Percentiles rank a stretch among this genome's conserved stretches.
These are phyloP conservation scores for Cochlearius cochlearius DNA, from an alignment of 2,113 vertebrate species.

Conservation along the genomic window DNA sequence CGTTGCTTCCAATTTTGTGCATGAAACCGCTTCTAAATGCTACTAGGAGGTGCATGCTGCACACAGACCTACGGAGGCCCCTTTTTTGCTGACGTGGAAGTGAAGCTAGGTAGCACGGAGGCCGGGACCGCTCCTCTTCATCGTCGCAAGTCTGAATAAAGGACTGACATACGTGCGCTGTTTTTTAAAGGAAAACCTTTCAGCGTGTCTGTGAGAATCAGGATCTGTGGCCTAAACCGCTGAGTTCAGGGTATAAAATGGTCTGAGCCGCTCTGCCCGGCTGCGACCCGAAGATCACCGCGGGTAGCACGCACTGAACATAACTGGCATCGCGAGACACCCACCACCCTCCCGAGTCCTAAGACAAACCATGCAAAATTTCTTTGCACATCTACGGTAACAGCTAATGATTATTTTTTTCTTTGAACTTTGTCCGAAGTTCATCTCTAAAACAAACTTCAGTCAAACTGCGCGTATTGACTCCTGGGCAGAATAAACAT, in stretches of 20 bases:
- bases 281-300: not conserved
- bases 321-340: accelerated
- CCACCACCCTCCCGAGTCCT: not conserved
- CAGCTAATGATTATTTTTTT: constrained; percentile 26
- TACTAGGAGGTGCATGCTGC: not conserved
- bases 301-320: not conserved
- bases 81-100: not conserved
- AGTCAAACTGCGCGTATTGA: constrained; percentile 16
- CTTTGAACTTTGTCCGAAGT: constrained; percentile 54
- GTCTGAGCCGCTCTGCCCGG: not conserved
- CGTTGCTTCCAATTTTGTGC: accelerated
- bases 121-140: not conserved
- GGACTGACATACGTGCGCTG: accelerated
- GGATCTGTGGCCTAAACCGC: not conserved
- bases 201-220: not conserved
- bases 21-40: not conserved
- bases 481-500: constrained; percentile 46
- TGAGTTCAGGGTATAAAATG: not conserved
- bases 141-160: not conserved
- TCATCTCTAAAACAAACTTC: constrained; percentile 49
- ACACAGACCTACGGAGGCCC: not conserved
- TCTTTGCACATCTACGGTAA: not conserved
- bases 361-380: not conserved
- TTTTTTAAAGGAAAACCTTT: not conserved
- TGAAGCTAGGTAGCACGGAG: not conserved